Evolutionary conservation across 2,888 invertebrate species (phyloP).

Genomic region (Teleogryllus oceanicus): DNA sequence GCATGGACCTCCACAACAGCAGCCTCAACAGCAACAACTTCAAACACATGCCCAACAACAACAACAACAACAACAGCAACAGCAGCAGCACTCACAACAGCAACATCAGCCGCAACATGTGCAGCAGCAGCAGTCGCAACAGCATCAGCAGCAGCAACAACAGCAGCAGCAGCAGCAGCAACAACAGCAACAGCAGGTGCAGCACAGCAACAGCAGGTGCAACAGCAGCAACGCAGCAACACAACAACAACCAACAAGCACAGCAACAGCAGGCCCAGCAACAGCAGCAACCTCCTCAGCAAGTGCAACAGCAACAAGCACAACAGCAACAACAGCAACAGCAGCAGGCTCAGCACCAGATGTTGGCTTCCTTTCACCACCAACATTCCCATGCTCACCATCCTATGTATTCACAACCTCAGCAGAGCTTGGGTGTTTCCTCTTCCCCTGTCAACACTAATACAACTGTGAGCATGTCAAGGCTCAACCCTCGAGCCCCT

Average conservation of each 20-base stretch:
- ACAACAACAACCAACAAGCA: too few species aligned
- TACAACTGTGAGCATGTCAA: constrained; percentile 58
- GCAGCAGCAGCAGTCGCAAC: background rate
- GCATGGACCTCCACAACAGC: constrained; percentile 37
- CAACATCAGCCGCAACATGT: background rate
- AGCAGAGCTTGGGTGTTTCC: constrained; percentile 27
- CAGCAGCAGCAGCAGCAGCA: constrained; percentile 29
- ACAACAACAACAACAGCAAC: constrained; percentile 29
- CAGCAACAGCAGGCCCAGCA: constrained; percentile 25
- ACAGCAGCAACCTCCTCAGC: background rate
- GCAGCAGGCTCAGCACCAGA: constrained; percentile 19
- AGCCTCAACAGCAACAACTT: constrained; percentile 28
- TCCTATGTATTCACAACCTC: constrained; percentile 31
- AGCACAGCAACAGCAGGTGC: constrained; percentile 37
- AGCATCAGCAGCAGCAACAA: background rate
- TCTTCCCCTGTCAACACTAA: constrained; percentile 31
- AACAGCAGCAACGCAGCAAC: constrained; percentile 39
- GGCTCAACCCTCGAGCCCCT: constrained; percentile 77
- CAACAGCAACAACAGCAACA: constrained; percentile 31
- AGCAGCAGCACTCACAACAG: background rate
- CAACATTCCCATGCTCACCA: constrained; percentile 29
- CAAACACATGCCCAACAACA: constrained; percentile 26
- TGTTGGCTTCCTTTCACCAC: constrained; percentile 31
- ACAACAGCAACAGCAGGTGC: constrained; percentile 35
- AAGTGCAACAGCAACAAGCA: constrained; percentile 12